A percentile compares a stretch with the other conserved stretches of the same genome.
Conservation (phyloP, 2,113 vertebrate species). For the Nymphicus hollandicus region DNA sequence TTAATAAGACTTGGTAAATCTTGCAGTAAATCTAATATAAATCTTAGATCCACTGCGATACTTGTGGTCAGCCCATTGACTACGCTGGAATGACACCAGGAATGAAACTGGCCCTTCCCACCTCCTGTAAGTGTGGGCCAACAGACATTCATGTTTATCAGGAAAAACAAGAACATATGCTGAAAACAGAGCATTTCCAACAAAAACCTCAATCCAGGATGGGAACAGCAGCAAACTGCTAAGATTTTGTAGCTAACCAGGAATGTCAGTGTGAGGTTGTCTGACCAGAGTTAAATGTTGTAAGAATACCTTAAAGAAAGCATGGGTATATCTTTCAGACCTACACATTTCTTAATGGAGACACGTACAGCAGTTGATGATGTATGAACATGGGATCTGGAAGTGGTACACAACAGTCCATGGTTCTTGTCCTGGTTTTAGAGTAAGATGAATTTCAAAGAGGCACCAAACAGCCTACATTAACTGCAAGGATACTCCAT, state of each 20-base stretch:
- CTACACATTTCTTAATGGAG: neutral
- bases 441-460: neutral
- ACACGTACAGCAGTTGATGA: neutral
- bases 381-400: neutral
- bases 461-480: accelerated
- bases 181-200: slow-evolving; percentile 57
- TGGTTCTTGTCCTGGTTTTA: neutral
- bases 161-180: slow-evolving; percentile 75
- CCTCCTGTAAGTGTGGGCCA: slow-evolving; percentile 49
- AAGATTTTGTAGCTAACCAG: neutral
- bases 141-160: slow-evolving; percentile 54
- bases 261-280: neutral
- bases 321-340: neutral
- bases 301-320: neutral
- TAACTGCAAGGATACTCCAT: neutral
- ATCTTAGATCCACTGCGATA: neutral
- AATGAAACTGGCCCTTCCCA: slow-evolving; percentile 18
- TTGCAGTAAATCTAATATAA: neutral
- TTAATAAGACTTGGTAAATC: neutral
- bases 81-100: slow-evolving; percentile 2
- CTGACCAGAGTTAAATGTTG: neutral
- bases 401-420: neutral
- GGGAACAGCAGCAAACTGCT: slow-evolving; percentile 38
- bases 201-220: slow-evolving; percentile 45
- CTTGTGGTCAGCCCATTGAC: neutral